Percentiles rank a stretch among this genome's conserved stretches.
Conservation (phyloP, 2,797 vertebrate genomes). For the Sebastes trivittatus region DNA sequence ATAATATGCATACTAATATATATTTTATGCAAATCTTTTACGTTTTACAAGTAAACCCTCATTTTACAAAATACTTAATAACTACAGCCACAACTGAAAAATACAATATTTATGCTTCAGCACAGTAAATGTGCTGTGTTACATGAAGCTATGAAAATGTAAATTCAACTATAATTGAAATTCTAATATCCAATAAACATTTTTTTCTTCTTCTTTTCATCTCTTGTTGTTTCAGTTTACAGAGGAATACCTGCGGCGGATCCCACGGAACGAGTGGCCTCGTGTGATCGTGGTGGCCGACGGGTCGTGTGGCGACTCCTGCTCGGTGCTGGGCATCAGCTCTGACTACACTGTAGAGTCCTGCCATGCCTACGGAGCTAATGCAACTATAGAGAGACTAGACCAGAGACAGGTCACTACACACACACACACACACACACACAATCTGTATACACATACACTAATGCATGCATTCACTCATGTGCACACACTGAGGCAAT, state of each 20-base stretch:
- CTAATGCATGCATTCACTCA: constrained; percentile 3
- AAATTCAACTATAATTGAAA: not conserved
- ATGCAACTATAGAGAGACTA: constrained; percentile 81
- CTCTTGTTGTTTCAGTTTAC: constrained; percentile 68
- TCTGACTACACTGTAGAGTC: constrained; percentile 83
- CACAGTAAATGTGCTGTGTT: too few species aligned
- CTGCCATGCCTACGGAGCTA: constrained; percentile 82
- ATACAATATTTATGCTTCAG: not conserved
- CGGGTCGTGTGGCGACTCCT: constrained; percentile 83
- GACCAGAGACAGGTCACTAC: constrained; percentile 82
- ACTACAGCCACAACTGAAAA: not conserved
- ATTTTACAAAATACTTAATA: not conserved
- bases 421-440: not conserved
- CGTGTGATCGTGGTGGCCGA: constrained; percentile 81
- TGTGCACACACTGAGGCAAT: constrained; percentile 9
- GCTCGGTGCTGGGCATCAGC: constrained; percentile 83
- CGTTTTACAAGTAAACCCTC: not conserved
- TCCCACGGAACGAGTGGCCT: constrained; percentile 71
- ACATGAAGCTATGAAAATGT: not conserved
- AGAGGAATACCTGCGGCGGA: constrained; percentile 79
- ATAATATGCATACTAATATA: too few species aligned
- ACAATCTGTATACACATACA: not conserved
- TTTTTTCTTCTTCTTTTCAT: not conserved
- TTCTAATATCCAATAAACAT: not conserved
- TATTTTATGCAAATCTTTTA: not conserved